These are phyloP conservation scores for Eulemur rubriventer DNA, from an alignment of 2,797 vertebrate genomes.

Conservation along the genomic window DNA sequence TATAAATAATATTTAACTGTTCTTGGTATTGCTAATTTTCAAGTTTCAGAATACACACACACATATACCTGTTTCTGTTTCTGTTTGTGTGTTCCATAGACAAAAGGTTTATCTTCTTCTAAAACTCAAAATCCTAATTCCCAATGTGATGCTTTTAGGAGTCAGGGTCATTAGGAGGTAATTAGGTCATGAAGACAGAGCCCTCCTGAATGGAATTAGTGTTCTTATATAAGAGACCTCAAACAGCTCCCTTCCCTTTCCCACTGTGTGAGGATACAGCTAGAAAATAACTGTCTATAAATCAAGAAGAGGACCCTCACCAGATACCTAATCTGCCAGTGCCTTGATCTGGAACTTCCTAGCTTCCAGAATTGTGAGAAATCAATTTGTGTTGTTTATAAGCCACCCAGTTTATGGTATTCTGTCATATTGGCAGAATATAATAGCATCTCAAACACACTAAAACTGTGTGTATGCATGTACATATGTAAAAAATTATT, in stretches of 20 bases:
- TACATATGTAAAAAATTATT: neutral
- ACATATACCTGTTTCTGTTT: neutral
- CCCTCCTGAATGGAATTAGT: neutral
- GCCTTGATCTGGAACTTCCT: neutral
- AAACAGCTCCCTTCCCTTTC: neutral
- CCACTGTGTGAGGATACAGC: neutral
- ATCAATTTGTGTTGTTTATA: neutral
- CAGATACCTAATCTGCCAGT: neutral
- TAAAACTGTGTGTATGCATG: neutral
- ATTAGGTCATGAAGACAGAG: neutral
- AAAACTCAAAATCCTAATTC: neutral
- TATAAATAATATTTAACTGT: neutral
- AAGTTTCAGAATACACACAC: neutral
- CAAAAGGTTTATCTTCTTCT: neutral
- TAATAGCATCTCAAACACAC: neutral
- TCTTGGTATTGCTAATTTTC: neutral
- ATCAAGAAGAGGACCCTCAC: rapidly evolving
- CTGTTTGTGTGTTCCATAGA: too few species aligned
- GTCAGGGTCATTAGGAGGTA: neutral
- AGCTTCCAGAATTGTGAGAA: neutral
- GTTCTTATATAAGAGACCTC: neutral
- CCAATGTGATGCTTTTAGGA: neutral
- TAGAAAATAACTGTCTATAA: neutral
- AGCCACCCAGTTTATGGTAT: neutral
- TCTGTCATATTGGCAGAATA: too few species aligned